Base-by-base conservation (phyloP, 2,888 invertebrate species). In the Melieria picta region DNA sequence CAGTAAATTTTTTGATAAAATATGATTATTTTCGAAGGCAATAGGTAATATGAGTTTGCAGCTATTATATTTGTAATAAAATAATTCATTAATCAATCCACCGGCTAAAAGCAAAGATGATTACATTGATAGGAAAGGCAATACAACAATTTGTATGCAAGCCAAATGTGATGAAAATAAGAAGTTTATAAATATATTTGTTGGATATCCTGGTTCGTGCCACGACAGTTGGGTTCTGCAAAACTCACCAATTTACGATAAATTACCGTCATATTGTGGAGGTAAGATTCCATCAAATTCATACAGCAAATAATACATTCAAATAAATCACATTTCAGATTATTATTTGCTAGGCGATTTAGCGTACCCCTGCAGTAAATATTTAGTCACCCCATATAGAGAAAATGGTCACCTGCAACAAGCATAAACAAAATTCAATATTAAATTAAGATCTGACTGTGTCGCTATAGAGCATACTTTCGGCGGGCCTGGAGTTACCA, bases 121-220 rank as follows among this genome's bases (percentile, higher is more conserved):
- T 11, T 60, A 30, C 0, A 30, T 60, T 42, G 42, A 60, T 42
- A 16, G 6, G 11, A 60, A 60, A 43, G 60, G 60, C 7, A 9
- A 30, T 9, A 42, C 45, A n/a, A 30, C 30, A 5, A 42, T 60
- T 60, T 60, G 30, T 3, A 11, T 9, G 30, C 65, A 73, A 9
- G 71, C 42, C 11, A 46, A 68, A 7, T 71, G 63, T 52, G 30
- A 71, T 48, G 58, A 62, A 11, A 70, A 74, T 5, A 52, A 9
- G 7, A 69, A 62, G 60, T 69, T 73, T 60, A 69, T 42, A 6
- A 65, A 72, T 48, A 55, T 58, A 0, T 75, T 65, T 43, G 66
- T 71, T 61, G 69, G 71, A 7, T 58, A 62, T 56, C 72, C 71
- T 7, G 72, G 74, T 7, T 65, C 70, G 2, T 42, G 61, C 0